Base-by-base conservation (phyloP, 2,888 invertebrate species). In the Apoda limacodes region DNA sequence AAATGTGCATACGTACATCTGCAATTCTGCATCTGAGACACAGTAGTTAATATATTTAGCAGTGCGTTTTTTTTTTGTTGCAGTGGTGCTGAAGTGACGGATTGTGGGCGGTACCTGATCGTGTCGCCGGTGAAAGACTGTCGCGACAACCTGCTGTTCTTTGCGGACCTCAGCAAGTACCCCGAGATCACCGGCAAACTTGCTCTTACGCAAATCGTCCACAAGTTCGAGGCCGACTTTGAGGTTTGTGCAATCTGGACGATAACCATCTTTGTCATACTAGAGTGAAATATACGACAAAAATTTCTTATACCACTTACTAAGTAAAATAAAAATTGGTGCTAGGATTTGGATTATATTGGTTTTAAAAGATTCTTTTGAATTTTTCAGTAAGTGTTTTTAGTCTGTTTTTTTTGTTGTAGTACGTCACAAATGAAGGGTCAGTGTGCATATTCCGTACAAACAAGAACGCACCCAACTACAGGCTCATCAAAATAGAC, bases 391-490 rank as follows among this genome's bases (percentile, higher is more conserved):
- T 9, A 7, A n/a, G 15, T n/a, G n/a, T n/a, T n/a, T n/a, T n/a
- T n/a, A n/a, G n/a, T n/a, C n/a, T 5, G 23, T 26, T 10, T 9
- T 38, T 20, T 32, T 25, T 5, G 29, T 57, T 54, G 3, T 72
- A 96, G 92, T 98, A 95, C 60, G 81, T 98, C 10, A 93, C 95
- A 13, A 98, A 96, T 66, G 87, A 90, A 40, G 95, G 88, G 1
- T 84, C 88, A 0, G 83, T 89, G 46, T 89, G 90, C 43, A 86
- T 92, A 54, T 92, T 98, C 67, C 88, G 91, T 25, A 98, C 98
- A 12, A 98, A 98, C 71, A 92, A 93, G 68, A 85, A 93, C 65
- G 93, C 98, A 1, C 93, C 96, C 4, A 95, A 95, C 70, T 96
- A 95, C 74, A 87, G 90, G 40, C 83, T 98, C 22, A 87, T 98